These are phyloP conservation scores for Clarias pachynema DNA, from an alignment of 2,797 vertebrate species.

Conservation along the genomic window DNA sequence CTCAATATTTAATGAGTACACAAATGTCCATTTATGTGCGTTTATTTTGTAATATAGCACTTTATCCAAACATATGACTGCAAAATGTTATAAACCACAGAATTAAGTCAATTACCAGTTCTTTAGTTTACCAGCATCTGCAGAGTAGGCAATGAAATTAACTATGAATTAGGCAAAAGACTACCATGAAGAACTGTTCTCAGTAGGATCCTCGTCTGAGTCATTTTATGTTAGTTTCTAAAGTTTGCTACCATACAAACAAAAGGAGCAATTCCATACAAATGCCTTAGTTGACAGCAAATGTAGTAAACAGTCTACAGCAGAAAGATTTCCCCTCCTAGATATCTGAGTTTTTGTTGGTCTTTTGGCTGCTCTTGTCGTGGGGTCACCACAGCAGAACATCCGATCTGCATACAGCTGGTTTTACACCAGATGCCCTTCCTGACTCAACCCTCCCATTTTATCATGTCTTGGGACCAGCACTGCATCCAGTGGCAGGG, in stretches of 20 bases:
- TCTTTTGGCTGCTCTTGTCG: too few species aligned
- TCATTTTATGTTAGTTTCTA: not conserved
- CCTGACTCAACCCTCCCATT: too few species aligned
- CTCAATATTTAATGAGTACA: not conserved
- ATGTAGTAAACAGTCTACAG: not conserved
- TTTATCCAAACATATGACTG: not conserved
- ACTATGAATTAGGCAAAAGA: conserved; percentile 6
- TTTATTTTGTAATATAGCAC: not conserved
- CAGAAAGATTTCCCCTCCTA: not conserved
- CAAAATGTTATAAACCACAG: not conserved
- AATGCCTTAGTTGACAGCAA: conserved; percentile 1
- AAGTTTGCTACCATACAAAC: not conserved
- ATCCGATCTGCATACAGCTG: too few species aligned
- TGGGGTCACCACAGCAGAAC: too few species aligned
- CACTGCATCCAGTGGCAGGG: too few species aligned
- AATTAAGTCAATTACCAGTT: not conserved
- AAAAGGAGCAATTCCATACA: not conserved
- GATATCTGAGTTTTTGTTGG: not conserved
- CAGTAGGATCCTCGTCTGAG: not conserved
- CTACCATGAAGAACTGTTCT: not conserved
- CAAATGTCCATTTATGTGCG: not conserved
- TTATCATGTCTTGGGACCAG: too few species aligned
- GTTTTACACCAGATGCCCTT: too few species aligned
- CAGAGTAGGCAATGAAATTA: not conserved
- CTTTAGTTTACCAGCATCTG: not conserved